Evolutionary conservation across 2,888 invertebrate genomes (phyloP), one percentile per base, ranked within the genome.

Genomic region (Eremobia ochroleuca): DNA sequence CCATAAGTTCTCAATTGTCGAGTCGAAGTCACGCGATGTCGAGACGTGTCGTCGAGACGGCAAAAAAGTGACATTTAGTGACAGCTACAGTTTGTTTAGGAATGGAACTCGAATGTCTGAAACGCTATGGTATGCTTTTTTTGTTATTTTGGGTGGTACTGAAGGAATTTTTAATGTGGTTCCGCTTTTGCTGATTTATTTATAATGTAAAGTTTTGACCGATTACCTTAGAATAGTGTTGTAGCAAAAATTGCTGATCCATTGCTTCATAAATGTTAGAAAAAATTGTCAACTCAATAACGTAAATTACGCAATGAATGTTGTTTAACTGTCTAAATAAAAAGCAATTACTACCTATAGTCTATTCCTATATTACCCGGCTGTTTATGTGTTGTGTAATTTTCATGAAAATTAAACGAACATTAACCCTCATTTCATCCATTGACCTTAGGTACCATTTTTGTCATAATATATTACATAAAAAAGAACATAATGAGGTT

Each of bases 21-120:
- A 85, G 72, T 71, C 55, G 28, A 81, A 85, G 90, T 91, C 93
- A 93, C 92, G 93, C 92, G 86, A 93, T 85, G 85, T 70, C 83
- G 66, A 69, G 82, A 69, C 76, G 62, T 68, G 82, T 86, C 81
- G 85, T 88, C 79, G 79, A 82, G 87, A 85, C 82, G 71, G 77
- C 80, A 85, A 89, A 89, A 85, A 85, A 87, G 85, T 87, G 90
- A 90, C 88, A 92, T 87, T 79, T 84, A 71, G 67, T 82, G 88
- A 88, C 86, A 83, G 81, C 76, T 68, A 31, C 67, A 61, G 52
- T 85, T 84, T 76, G 81, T 83, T 86, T 87, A 82, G 61, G 65
- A 74, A 81, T 75, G 77, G 4, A 86, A 68, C 70, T 81, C 40
- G 61, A 87, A 86, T 81, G 59, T 74, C 55, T n/a, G 71, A 77